Conservation (phyloP, 2,113 vertebrate genomes). For the Phaetusa simplex region DNA sequence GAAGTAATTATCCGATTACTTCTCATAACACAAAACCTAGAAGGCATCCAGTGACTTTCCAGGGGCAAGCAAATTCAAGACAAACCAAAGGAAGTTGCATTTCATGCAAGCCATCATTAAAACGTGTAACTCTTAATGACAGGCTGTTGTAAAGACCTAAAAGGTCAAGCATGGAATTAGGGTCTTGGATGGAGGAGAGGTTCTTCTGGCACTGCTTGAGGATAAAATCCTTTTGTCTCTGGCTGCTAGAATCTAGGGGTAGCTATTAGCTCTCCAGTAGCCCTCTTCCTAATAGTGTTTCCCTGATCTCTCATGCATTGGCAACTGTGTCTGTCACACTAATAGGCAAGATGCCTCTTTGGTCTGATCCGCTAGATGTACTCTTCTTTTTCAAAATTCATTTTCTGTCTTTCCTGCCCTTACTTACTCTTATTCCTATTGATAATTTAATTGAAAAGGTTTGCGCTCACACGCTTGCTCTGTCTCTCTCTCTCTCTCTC, state of each 20-base stretch:
- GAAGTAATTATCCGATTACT: not conserved
- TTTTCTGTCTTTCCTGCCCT: not conserved
- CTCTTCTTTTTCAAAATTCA: not conserved
- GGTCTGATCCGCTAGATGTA: not conserved
- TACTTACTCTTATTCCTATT: not conserved
- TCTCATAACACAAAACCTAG: not conserved
- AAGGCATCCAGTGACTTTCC: not conserved
- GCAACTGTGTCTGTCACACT: not conserved
- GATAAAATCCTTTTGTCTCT: not conserved
- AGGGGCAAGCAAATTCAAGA: not conserved
- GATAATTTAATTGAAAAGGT: not conserved
- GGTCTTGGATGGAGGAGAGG: not conserved
- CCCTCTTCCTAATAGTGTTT: not conserved
- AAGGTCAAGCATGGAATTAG: not conserved
- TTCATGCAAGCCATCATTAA: not conserved
- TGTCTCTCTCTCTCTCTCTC: too few species aligned
- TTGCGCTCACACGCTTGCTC: not conserved
- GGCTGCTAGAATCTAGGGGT: not conserved
- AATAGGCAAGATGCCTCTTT: not conserved
- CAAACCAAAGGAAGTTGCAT: not conserved
- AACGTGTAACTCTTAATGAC: not conserved
- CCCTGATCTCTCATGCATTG: not conserved
- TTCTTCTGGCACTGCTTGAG: not conserved
- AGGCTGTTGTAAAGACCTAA: not conserved
- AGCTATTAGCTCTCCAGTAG: not conserved